Evolutionary conservation across 2,888 invertebrate genomes (phyloP), one percentile per base, ranked within the genome.

Genomic region (Aphidius colemani): DNA sequence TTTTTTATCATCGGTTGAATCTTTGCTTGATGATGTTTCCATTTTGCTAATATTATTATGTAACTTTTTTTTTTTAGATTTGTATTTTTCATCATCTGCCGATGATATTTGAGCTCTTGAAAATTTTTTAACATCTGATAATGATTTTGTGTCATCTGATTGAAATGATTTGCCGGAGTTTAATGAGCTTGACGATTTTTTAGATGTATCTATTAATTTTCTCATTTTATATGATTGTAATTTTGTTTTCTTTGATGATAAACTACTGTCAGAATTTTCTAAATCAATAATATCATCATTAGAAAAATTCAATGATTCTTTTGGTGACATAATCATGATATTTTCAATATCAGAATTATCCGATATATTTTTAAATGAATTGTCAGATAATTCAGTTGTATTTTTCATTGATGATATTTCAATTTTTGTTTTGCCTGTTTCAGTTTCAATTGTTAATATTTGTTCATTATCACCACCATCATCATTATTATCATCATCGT

Each of bases 371-470:
- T 55, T 61, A 41, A 8, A 59, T 6, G 53, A 59, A 11, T 41
- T 40, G 7, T 53, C 40, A 1, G 40, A 46, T 44, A 44, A 50
- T 18, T 65, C 59, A 59, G 59, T 62, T 65, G 43, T 43, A 65
- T 43, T 50, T 63, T 55, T n/a, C 11, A 18, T 61, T 67, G 7
- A 46, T 18, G 70, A 70, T 67, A 79, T 75, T 61, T 78, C 72
- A 8, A 79, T 78, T 57, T 68, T 76, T 4, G 74, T 75, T 13
- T 70, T 70, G 40, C 71, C 64, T 64, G 75, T 71, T n/a, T 70
- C 64, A 0, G 78, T 80, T 61, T 80, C 80, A 18, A 81, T 77
- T 40, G 74, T 69, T 3, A 81, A 65, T 18, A 80, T 69, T 45
- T 80, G 78, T 67, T 72, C 56, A 30, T 30, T 5, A 2, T 30